Evolutionary conservation across 1,140 invertebrate genomes (phyloP).

Genomic region (Sycobia sp.): DNA sequence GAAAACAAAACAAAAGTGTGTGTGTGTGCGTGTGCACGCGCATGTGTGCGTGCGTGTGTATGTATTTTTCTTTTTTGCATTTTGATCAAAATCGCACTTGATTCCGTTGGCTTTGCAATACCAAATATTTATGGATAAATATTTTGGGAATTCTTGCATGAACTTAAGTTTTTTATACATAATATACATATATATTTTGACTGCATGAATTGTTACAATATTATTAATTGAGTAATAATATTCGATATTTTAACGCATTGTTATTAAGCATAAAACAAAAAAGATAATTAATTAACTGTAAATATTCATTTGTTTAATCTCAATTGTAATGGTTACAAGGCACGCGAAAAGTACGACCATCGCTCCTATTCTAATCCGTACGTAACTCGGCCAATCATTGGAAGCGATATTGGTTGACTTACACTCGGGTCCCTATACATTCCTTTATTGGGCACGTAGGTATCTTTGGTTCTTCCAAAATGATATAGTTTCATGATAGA

Average conservation of each 20-base stretch:
- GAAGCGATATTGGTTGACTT: not conserved
- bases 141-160: slow-evolving; percentile 25
- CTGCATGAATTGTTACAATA: slow-evolving; percentile 13
- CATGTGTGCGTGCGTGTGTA: too few species aligned
- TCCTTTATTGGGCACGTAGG: slow-evolving; percentile 56
- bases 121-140: too few species aligned
- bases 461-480: slow-evolving; percentile 52
- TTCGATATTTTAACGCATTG: not conserved
- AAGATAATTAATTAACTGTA: too few species aligned
- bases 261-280: not conserved
- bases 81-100: too few species aligned
- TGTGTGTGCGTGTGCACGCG: not conserved
- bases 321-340: slow-evolving; percentile 6
- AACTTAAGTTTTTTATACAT: slow-evolving; percentile 8
- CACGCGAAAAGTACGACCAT: slow-evolving; percentile 55
- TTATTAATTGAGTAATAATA: not conserved
- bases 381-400: not conserved
- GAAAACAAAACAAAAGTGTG: not conserved
- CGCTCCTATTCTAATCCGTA: slow-evolving; percentile 49
- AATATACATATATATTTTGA: not conserved
- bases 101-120: too few species aligned
- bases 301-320: not conserved
- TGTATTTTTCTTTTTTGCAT: too few species aligned
- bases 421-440: slow-evolving; percentile 31
- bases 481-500: slow-evolving; percentile 35